A percentile compares a stretch with the other conserved stretches of the same genome.
phyloP scores from a whole-genome alignment of 2,797 vertebrate species.

The Cuculus canorus region DNA sequence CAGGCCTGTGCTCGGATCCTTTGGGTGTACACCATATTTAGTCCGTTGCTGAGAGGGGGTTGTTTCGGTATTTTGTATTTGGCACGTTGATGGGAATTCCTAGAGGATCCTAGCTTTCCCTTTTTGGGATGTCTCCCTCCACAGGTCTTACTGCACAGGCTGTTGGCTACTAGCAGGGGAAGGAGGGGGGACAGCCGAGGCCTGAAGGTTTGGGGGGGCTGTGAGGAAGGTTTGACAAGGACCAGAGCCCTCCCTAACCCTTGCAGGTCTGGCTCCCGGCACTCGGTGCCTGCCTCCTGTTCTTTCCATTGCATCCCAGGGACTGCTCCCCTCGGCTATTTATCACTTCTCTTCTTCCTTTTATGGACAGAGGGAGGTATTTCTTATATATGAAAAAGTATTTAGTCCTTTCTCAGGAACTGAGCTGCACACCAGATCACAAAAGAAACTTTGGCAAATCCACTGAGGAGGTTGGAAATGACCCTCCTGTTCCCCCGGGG shows the following conservation, averaged over 20 bases:
- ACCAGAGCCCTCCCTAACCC: constrained; percentile 67
- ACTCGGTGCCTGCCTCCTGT: not conserved
- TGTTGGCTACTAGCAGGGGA: constrained; percentile 21
- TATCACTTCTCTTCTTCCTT: constrained; percentile 58
- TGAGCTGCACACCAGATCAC: rapidly evolving
- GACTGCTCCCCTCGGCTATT: not conserved
- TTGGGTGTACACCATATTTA: constrained; percentile 94
- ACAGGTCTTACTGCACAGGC: constrained; percentile 57
- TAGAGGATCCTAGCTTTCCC: constrained; percentile 84
- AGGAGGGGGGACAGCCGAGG: constrained; percentile 15
- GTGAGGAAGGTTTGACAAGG: constrained; percentile 68
- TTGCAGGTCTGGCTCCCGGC: not conserved
- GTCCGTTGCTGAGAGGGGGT: constrained; percentile 83
- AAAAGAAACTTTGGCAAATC: not conserved
- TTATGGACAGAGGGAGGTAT: constrained; percentile 56
- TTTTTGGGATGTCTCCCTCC: constrained; percentile 82
- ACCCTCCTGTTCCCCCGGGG: not conserved
- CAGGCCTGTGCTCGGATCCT: constrained; percentile 48
- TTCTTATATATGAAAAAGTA: not conserved
- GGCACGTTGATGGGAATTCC: constrained; percentile 91
- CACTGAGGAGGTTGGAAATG: not conserved
- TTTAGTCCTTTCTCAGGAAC: constrained; percentile 24
- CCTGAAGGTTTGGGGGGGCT: not conserved
- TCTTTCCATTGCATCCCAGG: not conserved
- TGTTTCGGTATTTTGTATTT: constrained; percentile 81